Evolutionary conservation across 2,113 vertebrate genomes (phyloP).

Genomic region (Strix aluco): DNA sequence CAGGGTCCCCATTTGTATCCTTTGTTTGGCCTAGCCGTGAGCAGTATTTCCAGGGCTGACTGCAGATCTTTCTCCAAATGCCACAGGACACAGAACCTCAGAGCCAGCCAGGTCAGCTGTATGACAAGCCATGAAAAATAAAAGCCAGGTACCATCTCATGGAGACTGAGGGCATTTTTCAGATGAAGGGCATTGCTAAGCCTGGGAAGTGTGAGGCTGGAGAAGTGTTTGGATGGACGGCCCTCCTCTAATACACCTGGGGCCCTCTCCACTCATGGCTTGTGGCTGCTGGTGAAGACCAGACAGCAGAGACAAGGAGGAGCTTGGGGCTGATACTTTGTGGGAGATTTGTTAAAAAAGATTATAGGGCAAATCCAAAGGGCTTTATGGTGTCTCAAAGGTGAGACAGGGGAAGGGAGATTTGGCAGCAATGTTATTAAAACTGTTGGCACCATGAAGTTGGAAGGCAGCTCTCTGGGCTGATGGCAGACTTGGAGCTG

Average conservation of each 20-base stretch:
- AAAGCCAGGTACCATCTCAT: not conserved
- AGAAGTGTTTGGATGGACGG: not conserved
- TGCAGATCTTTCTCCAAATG: not conserved
- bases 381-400: not conserved
- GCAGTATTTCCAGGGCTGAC: not conserved
- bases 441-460: not conserved
- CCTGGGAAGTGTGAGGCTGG: not conserved
- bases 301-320: not conserved
- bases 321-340: not conserved
- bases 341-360: not conserved
- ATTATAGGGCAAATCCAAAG: not conserved
- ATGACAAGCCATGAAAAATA: not conserved
- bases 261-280: too few relatives aligned
- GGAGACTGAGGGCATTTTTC: not conserved
- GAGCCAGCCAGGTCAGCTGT: not conserved
- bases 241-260: not conserved
- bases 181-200: not conserved
- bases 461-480: not conserved
- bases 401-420: not conserved
- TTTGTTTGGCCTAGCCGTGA: not conserved
- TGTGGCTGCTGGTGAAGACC: not conserved
- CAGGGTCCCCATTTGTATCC: not conserved
- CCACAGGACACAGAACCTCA: rapidly evolving
- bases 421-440: not conserved
- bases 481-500: not conserved